Evolutionary conservation across 2,113 vertebrate species (phyloP).

Genomic region (Poecile atricapillus): DNA sequence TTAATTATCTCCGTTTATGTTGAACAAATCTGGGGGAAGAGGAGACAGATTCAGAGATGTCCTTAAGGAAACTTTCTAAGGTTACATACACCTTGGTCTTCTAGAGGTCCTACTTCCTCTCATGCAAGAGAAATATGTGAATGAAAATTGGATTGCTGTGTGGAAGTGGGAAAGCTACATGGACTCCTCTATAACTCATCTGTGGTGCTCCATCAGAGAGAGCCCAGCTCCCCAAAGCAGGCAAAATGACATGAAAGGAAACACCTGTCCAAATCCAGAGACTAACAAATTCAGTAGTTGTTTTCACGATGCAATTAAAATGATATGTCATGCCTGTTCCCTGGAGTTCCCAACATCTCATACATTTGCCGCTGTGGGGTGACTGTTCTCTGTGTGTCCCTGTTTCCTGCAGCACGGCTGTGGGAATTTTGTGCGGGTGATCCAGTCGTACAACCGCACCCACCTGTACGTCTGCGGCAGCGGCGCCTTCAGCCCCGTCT

Average conservation of each 20-base stretch:
- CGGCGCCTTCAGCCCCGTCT: conserved; percentile 94
- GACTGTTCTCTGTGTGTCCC: neutral
- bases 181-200: neutral
- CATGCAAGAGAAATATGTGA: neutral
- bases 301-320: neutral
- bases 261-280: neutral
- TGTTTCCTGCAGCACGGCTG: conserved; percentile 84
- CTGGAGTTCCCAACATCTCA: neutral
- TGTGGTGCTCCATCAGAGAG: neutral
- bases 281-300: neutral
- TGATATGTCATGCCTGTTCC: neutral
- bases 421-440: conserved; percentile 93
- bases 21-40: neutral
- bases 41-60: neutral
- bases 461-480: conserved; percentile 95
- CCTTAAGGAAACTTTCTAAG: neutral
- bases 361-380: neutral
- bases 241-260: neutral
- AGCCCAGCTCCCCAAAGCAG: neutral
- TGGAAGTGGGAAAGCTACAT: neutral
- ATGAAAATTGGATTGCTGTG: neutral
- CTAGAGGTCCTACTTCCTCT: neutral
- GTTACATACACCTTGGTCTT: neutral
- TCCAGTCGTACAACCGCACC: conserved; percentile 92
- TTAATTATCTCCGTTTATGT: neutral